A percentile compares a stretch with the other conserved stretches of the same genome.
Conservation (phyloP, 2,888 invertebrate genomes). For the Ernsta delagoae region DNA sequence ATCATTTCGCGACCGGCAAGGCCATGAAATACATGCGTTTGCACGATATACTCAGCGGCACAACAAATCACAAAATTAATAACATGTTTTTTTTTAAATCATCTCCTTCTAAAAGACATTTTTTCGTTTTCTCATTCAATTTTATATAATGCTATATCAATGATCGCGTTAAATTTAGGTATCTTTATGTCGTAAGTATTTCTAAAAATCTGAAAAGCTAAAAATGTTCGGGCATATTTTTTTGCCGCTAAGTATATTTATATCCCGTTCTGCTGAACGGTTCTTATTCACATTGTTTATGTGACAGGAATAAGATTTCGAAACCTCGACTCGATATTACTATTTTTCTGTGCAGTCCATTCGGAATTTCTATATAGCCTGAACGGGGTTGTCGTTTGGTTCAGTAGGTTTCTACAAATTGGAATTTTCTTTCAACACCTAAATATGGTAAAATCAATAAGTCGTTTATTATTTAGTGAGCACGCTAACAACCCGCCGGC, state of each 20-base stretch:
- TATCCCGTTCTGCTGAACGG: constrained; percentile 17
- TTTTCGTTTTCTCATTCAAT: too few species aligned
- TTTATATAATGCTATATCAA: too few species aligned
- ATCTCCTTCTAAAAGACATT: too few species aligned
- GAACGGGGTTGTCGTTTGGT: not conserved
- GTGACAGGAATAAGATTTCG: constrained; percentile 8
- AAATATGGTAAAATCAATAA: constrained; percentile 34
- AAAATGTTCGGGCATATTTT: too few species aligned
- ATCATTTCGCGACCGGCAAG: constrained; percentile 41
- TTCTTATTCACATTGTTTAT: constrained; percentile 21
- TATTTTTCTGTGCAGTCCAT: constrained; percentile 6
- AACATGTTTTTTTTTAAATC: too few species aligned
- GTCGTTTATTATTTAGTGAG: constrained; percentile 37
- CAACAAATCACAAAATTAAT: too few species aligned
- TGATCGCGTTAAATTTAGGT: too few species aligned
- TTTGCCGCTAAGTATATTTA: too few species aligned
- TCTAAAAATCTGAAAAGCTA: too few species aligned
- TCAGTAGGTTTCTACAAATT: not conserved
- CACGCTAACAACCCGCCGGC: constrained; percentile 14
- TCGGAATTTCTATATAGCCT: constrained; percentile 3
- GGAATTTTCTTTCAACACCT: not conserved
- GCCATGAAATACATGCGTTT: constrained; percentile 32
- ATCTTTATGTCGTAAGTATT: too few species aligned
- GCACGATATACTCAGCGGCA: constrained; percentile 9
- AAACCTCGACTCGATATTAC: constrained; percentile 10